Conservation (phyloP, 2,888 invertebrate genomes). For the Exephanes ischioxanthus region DNA sequence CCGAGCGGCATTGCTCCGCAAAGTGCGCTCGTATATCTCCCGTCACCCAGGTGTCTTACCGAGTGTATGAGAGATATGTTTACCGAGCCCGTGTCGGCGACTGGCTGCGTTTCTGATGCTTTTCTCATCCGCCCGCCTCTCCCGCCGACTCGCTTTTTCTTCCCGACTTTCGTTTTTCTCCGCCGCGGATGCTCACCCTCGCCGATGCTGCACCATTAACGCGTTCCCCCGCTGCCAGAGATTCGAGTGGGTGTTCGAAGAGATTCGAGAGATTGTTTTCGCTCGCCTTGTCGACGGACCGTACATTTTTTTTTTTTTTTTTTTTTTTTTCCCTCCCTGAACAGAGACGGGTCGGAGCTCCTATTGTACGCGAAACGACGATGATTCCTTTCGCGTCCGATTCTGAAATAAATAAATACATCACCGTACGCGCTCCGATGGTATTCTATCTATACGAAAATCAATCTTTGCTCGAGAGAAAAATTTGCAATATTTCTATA, state of each 20-base stretch:
- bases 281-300: neutral
- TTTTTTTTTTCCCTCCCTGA: neutral
- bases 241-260: constrained; percentile 44
- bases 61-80: constrained; percentile 71
- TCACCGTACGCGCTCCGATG: neutral
- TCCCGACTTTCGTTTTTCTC: constrained; percentile 52
- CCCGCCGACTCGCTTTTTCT: constrained; percentile 35
- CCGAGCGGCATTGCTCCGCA: constrained; percentile 60
- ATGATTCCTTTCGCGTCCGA: constrained; percentile 5
- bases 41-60: constrained; percentile 68
- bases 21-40: constrained; percentile 69
- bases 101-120: constrained; percentile 48
- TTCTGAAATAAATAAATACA: constrained; percentile 3
- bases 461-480: neutral
- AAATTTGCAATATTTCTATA: neutral
- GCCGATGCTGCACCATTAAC: constrained; percentile 41
- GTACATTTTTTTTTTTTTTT: neutral
- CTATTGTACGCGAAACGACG: constrained; percentile 4
- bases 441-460: neutral
- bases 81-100: constrained; percentile 53
- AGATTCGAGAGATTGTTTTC: constrained; percentile 23
- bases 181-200: constrained; percentile 55
- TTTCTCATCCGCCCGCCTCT: constrained; percentile 42
- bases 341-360: neutral
- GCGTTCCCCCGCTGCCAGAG: constrained; percentile 31